phyloP scores from a whole-genome alignment of 2,888 invertebrate genomes.

The Agrotis exclamationis region DNA sequence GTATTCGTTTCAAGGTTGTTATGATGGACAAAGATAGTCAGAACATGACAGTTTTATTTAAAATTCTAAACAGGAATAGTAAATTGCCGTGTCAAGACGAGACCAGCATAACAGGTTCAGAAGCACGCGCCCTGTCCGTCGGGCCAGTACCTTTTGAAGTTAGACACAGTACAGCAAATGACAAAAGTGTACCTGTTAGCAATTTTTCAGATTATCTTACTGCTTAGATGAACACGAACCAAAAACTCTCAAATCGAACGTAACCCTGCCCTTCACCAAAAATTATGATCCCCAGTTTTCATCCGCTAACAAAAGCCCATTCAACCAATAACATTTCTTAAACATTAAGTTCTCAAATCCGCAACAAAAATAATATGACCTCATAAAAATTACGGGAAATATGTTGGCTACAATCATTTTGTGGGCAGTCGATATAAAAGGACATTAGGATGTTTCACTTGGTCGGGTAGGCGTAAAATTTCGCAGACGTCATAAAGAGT shows the following conservation, averaged over 20 bases:
- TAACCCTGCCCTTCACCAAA: slow-evolving; percentile 7
- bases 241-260: background rate
- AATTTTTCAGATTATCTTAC: background rate
- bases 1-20: background rate
- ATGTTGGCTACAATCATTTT: slow-evolving; percentile 51
- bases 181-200: slow-evolving; percentile 13
- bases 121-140: slow-evolving; percentile 29
- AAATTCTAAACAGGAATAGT: slow-evolving; percentile 35
- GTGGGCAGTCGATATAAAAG: slow-evolving; percentile 48
- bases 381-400: slow-evolving; percentile 61
- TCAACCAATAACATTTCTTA: slow-evolving; percentile 1
- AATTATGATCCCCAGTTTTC: slow-evolving; percentile 13
- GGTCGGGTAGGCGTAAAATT: slow-evolving; percentile 69
- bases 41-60: slow-evolving; percentile 9
- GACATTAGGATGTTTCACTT: slow-evolving; percentile 59
- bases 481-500: slow-evolving; percentile 76
- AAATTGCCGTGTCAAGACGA: slow-evolving; percentile 20
- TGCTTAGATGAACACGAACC: too few species aligned
- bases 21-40: background rate
- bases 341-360: slow-evolving; percentile 29
- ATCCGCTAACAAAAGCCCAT: slow-evolving; percentile 10
- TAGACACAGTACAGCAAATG: slow-evolving; percentile 3
- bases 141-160: slow-evolving; percentile 1
- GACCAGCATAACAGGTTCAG: slow-evolving; percentile 33
- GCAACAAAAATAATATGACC: slow-evolving; percentile 21